phyloP scores from a whole-genome alignment of 2,797 vertebrate species.

The Numenius phaeopus region DNA sequence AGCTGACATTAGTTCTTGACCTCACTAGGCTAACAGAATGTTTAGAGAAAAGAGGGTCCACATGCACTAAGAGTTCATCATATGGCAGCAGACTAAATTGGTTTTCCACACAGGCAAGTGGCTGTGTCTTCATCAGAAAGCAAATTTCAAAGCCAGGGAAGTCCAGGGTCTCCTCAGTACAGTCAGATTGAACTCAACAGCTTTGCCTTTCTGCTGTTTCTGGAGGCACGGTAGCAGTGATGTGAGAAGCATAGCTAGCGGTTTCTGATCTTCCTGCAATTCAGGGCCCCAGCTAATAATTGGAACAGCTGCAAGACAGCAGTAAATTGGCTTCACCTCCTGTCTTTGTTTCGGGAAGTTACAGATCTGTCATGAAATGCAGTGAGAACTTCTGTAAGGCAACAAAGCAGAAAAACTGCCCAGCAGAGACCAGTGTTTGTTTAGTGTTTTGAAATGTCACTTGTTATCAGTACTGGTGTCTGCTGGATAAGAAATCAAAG shows the following conservation, averaged over 20 bases:
- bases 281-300: background rate
- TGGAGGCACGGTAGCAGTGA: background rate
- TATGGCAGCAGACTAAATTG: background rate
- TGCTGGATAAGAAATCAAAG: background rate
- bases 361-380: background rate
- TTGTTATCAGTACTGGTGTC: background rate
- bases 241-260: background rate
- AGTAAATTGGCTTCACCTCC: background rate
- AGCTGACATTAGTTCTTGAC: background rate
- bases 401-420: background rate
- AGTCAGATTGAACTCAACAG: background rate
- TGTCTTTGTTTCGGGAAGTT: background rate
- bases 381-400: background rate
- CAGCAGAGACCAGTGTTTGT: background rate
- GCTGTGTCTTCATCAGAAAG: background rate
- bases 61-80: background rate
- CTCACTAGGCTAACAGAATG: background rate
- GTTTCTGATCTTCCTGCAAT: background rate
- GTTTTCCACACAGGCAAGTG: background rate
- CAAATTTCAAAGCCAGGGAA: background rate
- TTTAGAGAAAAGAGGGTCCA: background rate
- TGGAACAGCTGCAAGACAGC: background rate
- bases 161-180: background rate
- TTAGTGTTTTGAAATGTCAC: background rate
- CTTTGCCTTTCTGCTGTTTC: background rate